Conservation (phyloP, 2,113 vertebrate genomes). For the Hippocampus zosterae region DNA sequence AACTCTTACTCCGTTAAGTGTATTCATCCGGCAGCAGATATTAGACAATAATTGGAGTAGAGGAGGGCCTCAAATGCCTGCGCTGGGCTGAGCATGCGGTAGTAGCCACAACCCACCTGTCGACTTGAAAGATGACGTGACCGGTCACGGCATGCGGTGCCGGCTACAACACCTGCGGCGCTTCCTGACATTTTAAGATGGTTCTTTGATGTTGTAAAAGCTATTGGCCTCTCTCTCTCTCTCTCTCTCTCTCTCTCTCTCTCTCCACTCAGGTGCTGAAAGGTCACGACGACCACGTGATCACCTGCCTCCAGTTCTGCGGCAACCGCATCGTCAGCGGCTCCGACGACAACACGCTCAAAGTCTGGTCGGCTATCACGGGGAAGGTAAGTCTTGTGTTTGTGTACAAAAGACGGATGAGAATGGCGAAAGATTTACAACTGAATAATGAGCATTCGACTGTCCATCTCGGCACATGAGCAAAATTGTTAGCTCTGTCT, state of each 20-base stretch:
- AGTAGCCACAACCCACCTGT: background rate
- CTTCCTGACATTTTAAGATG: conserved; percentile 38
- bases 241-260: conserved; percentile 16
- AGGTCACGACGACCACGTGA: conserved; percentile 97
- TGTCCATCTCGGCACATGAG: too few species aligned
- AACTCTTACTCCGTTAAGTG: background rate
- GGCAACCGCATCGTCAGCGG: conserved; percentile 97
- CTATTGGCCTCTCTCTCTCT: conserved; percentile 12
- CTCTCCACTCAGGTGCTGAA: conserved; percentile 87
- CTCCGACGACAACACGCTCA: conserved; percentile 97
- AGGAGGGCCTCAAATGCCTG: background rate
- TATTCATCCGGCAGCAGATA: background rate
- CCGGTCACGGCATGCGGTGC: background rate
- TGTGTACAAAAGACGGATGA: background rate
- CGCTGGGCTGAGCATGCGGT: too few species aligned
- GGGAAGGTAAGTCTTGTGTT: conserved; percentile 80
- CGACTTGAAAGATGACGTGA: conserved; percentile 22
- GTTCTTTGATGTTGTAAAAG: conserved; percentile 30
- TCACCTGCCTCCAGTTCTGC: conserved; percentile 98
- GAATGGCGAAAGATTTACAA: background rate
- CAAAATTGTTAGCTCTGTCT: too few species aligned
- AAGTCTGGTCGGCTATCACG: conserved; percentile 97
- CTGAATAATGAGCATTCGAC: too few species aligned
- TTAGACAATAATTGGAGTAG: background rate
- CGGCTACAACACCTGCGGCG: conserved; percentile 32